A percentile compares a stretch with the other conserved stretches of the same genome.
Conservation (phyloP, 2,797 vertebrate genomes). For the Darevskia nairensis region DNA sequence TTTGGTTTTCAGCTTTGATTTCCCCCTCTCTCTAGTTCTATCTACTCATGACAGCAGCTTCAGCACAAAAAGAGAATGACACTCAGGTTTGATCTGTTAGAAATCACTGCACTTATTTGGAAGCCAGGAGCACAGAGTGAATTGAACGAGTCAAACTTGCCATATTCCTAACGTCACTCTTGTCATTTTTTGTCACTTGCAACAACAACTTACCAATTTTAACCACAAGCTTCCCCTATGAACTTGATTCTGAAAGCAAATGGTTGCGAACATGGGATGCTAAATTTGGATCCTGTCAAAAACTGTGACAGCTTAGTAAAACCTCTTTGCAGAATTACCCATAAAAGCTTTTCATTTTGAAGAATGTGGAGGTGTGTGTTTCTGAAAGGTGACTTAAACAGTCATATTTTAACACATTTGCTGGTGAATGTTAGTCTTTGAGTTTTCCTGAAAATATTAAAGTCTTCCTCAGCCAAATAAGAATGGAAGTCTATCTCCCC, state of each 20-base stretch:
- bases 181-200: slow-evolving; percentile 63
- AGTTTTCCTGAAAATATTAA: slow-evolving; percentile 62
- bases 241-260: slow-evolving; percentile 64
- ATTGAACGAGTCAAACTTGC: slow-evolving; percentile 55
- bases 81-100: slow-evolving; percentile 47
- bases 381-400: slow-evolving; percentile 43
- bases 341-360: slow-evolving; percentile 74
- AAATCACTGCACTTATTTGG: slow-evolving; percentile 58
- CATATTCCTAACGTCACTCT: slow-evolving; percentile 38
- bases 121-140: slow-evolving; percentile 45
- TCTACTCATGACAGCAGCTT: slow-evolving; percentile 45
- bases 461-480: slow-evolving; percentile 14
- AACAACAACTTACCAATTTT: slow-evolving; percentile 70
- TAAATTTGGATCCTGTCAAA: slow-evolving; percentile 76
- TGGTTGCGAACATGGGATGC: slow-evolving; percentile 66
- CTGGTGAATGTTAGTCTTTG: slow-evolving; percentile 38
- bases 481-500: neutral
- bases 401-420: slow-evolving; percentile 64
- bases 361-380: slow-evolving; percentile 61
- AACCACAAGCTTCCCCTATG: slow-evolving; percentile 55
- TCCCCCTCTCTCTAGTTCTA: neutral
- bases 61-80: slow-evolving; percentile 41
- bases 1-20: slow-evolving; percentile 41
- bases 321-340: slow-evolving; percentile 63
- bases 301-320: slow-evolving; percentile 74